Base-by-base conservation (phyloP, 1,140 invertebrate genomes). In the Orchesella cincta region DNA sequence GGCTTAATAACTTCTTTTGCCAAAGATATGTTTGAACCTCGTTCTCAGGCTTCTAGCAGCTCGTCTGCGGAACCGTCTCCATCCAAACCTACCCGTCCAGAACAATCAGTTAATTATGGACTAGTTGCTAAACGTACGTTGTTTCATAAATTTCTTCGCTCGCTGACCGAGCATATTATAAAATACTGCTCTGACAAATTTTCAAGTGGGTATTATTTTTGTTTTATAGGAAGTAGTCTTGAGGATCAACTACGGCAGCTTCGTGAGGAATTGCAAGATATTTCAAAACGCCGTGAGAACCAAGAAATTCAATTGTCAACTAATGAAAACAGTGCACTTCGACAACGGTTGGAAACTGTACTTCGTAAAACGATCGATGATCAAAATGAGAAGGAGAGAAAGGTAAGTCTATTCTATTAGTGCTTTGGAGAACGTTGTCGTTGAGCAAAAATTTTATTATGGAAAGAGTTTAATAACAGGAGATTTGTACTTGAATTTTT, bases 261-360 rank as follows among this genome's bases (percentile, higher is more conserved):
- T 0, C 88, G 90, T 31, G 84, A 88, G 5, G 91, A 95, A 85
- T 85, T 95, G 34, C 87, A 89, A 28, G 91, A 93, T 75, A 85
- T 96, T 20, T 90, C 90, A 81, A 88, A 89, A 62, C 88, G 91
- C 64, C 87, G 92, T 78, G 88, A 90, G 54, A 90, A 92, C 81
- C 94, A 94, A 83, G 93, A 95, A 83, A 87, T 90, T 70, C 93
- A 95, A 85, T 92, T 96, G 81, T 90, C 91, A 5, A 92, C 91
- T 39, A 94, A 96, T 83, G 94, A 96, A 84, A 97, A 96, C 85
- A 85, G 91, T 74, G 92, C 93, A 31, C 84, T 97, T 0, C 88
- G 91, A 62, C 92, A 94, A 84, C 85, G 94, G 8, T 93, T 96
- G 84, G 92, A 94, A 84, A 90, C 92, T 78, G 91, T 91, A 70